These are phyloP conservation scores for Aphelinus atriplicis DNA, from an alignment of 1,140 invertebrate genomes.

Conservation along the genomic window DNA sequence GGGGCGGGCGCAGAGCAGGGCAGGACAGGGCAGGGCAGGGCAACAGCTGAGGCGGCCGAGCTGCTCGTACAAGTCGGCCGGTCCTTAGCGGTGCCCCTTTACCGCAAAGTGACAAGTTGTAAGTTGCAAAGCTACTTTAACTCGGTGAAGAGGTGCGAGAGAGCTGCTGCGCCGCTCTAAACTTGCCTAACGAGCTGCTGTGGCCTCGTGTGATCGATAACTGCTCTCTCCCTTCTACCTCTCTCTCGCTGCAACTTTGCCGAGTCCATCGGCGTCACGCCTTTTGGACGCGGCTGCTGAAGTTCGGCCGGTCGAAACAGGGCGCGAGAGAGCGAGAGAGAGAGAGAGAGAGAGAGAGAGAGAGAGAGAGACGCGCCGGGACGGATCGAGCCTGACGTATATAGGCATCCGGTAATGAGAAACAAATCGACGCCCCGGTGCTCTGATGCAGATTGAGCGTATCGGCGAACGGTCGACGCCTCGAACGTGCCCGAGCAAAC, in stretches of 20 bases:
- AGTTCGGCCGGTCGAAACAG: constrained; percentile 11
- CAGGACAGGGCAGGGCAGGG: too few species aligned
- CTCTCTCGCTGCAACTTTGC: not conserved
- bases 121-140: constrained; percentile 59
- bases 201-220: constrained; percentile 55
- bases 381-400: too few species aligned
- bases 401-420: constrained; percentile 22
- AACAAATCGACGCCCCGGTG: constrained; percentile 26
- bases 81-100: too few species aligned
- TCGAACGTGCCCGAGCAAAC: too few species aligned
- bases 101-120: constrained; percentile 55
- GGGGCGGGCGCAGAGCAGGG: too few species aligned
- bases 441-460: not conserved
- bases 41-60: too few species aligned
- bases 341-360: not conserved
- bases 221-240: constrained; percentile 41
- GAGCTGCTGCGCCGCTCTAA: constrained; percentile 47
- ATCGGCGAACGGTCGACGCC: not conserved
- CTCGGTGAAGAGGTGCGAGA: constrained; percentile 40
- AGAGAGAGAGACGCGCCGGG: not conserved
- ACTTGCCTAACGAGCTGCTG: constrained; percentile 57
- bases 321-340: too few species aligned
- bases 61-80: not conserved
- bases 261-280: constrained; percentile 7
- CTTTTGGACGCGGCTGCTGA: constrained; percentile 18